Base-by-base conservation (phyloP, 1,140 invertebrate genomes). In the Marisa cornuarietis region DNA sequence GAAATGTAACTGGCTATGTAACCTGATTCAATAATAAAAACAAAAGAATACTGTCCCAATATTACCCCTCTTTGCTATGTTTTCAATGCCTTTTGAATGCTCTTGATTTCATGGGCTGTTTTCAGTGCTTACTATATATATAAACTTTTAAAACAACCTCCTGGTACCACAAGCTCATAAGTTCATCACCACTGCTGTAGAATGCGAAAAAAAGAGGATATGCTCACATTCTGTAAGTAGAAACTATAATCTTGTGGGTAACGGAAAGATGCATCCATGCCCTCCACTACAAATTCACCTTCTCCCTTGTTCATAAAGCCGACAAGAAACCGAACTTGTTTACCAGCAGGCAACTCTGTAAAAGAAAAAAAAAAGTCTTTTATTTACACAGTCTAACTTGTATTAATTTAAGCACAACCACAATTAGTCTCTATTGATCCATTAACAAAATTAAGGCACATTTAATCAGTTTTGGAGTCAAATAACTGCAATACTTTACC, bases 241-340 rank as follows among this genome's bases (percentile, higher is more conserved):
- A 98, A 99, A 84, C 95, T 97, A 92, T 97, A 99, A 91, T 99
- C 98, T 94, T 99, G 96, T 26, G 98, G 97, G 89, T 99, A 99
- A 86, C 98, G 94, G 94, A 99, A 98, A 0, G 98, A 99, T 0
- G 98, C 97, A 88, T 99, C 98, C 86, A 99, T 93, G 6, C 95
- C 95, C 89, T 99, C 97, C 14, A 99, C 93, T 20, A 96, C 92
- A 87, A 99, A 98, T 83, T 98, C 96, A 76, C 91, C 90, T 80
- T 95, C 93, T 62, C 98, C 98, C 90, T 96, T 97, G 92, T 99
- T 99, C 22, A 94, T 95, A 90, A 99, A 99, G 63, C 98, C 98
- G 84, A 99, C 96, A 5, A 99, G 92, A 88, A 99, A 97, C 91
- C 99, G 96, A 4, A 98, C 96, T 71, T 97, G 93, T 86, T 95